Base-by-base conservation (phyloP, 1,140 invertebrate species). In the Bombus waltoni region DNA sequence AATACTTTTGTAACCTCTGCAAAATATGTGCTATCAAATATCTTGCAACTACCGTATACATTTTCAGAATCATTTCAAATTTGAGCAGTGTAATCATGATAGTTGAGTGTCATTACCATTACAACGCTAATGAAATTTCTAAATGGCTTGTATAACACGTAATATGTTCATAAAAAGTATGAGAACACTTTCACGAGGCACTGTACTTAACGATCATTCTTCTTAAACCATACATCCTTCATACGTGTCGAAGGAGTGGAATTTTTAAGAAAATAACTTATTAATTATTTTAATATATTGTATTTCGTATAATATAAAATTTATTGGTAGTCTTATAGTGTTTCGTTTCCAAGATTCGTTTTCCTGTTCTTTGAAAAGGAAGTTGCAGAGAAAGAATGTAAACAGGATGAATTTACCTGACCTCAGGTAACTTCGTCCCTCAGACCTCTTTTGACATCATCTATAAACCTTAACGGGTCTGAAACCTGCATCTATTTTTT, bases 371-470 rank as follows among this genome's bases (percentile, higher is more conserved):
- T 59, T 2, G 15, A 47, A 38, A 44, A 59, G 3, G 13, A 1
- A 53, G 35, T 11, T 22, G 8, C 1, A 22, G 53, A 47, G 47
- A 68, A 22, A 15, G 47, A 75, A 82, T 47, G 59, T 81, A 85
- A 73, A 81, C 32, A 73, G 25, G 32, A 75, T 38, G 40, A 59
- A 47, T 38, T 44, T 81, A 81, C 44, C 80, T 86, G 44, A 82
- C 15, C 53, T 65, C 44, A 59, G 70, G n/a, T 79, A 81, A 68
- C 15, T 28, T 3, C 9, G 40, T 62, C 38, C 62, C 44, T 75
- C 59, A 22, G 9, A 42, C 10, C 28, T 80, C 59, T 53, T 11
- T 3, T 62, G 3, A 42, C n/a, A 35, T 35, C 59, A 79, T 47
- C 25, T 38, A 13, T 3, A 32, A 28, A 22, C 35, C 35, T 42